Conservation (phyloP, 1,140 invertebrate genomes). For the Drosophila ercepeae region DNA sequence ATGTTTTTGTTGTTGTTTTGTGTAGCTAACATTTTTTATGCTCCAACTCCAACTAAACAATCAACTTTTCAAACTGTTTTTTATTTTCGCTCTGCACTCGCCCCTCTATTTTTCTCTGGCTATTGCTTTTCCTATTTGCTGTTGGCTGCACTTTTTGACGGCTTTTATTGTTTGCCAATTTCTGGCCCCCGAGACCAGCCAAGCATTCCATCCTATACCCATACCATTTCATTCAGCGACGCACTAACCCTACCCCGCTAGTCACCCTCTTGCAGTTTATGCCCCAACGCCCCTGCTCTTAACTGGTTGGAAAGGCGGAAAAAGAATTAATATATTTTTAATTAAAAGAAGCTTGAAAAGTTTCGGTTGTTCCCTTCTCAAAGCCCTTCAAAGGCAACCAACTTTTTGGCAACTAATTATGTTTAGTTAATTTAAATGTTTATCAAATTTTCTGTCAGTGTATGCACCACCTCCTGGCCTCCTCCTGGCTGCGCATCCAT, state of each 20-base stretch:
- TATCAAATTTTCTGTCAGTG: constrained; percentile 6
- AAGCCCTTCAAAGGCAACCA: no score
- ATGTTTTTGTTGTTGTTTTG: constrained; percentile 36
- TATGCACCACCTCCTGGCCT: background rate
- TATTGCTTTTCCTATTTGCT: constrained; percentile 66
- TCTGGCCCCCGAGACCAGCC: constrained; percentile 70
- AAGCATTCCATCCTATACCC: constrained; percentile 61
- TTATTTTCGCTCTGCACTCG: constrained; percentile 22
- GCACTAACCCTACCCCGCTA: constrained; percentile 55
- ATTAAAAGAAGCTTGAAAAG: background rate
- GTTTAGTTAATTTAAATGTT: no score
- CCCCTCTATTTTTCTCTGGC: constrained; percentile 18
- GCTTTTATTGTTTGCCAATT: constrained; percentile 83
- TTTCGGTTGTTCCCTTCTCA: no score
- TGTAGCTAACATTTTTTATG: constrained; percentile 74
- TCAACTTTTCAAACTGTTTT: constrained; percentile 81
- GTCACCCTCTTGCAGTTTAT: constrained; percentile 17
- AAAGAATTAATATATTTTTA: background rate
- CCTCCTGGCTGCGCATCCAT: constrained; percentile 52
- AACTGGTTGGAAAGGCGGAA: constrained; percentile 55
- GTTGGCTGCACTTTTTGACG: constrained; percentile 79
- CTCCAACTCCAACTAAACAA: constrained; percentile 82
- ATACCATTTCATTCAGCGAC: constrained; percentile 49
- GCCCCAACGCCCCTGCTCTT: constrained; percentile 16
- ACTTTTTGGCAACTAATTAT: background rate